These are phyloP conservation scores for Callospermophilus lateralis DNA, from an alignment of 2,113 vertebrate genomes.

Conservation along the genomic window DNA sequence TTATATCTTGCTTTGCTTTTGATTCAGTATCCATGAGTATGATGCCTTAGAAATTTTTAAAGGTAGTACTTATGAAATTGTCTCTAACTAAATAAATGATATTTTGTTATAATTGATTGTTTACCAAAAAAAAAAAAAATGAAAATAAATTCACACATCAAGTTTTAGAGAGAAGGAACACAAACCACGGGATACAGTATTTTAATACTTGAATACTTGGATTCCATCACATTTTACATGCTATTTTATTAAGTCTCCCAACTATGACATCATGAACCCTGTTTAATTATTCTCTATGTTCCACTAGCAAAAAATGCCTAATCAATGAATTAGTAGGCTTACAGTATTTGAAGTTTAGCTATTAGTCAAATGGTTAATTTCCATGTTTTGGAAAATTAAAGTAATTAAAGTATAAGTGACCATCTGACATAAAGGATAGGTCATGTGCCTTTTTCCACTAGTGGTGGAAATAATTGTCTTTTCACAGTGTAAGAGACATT, in stretches of 20 bases:
- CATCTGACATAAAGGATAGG: background rate
- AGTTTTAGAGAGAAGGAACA: background rate
- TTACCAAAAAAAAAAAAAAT: background rate
- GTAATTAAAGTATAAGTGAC: background rate
- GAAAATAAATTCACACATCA: background rate
- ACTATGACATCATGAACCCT: background rate
- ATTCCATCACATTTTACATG: background rate
- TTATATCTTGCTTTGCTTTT: constrained; percentile 38
- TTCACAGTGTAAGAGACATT: background rate
- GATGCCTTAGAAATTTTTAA: background rate
- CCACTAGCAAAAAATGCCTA: background rate
- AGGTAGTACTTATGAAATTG: background rate
- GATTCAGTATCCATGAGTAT: background rate
- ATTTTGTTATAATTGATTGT: background rate
- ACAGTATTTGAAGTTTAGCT: background rate
- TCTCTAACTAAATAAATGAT: background rate
- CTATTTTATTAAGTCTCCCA: background rate
- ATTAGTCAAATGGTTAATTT: background rate
- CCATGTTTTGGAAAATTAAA: background rate
- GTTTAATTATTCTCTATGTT: background rate
- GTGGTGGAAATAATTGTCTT: background rate
- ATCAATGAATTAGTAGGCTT: background rate
- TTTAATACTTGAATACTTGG: background rate
- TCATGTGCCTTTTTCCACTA: background rate
- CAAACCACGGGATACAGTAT: background rate